Evolutionary conservation across 2,888 invertebrate species (phyloP).

Genomic region (Volucella inanis): DNA sequence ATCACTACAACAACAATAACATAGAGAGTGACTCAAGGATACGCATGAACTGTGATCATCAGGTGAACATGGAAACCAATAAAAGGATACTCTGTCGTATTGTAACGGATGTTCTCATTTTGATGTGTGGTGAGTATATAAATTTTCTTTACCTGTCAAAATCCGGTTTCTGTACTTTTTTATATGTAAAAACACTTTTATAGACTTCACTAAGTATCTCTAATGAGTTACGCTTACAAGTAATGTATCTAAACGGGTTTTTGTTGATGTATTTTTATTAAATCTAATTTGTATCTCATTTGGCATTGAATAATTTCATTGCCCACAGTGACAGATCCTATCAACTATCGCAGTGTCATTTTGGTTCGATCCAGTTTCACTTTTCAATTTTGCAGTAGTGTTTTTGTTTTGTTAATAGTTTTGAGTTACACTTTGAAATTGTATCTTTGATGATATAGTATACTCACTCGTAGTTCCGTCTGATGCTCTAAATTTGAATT

Average conservation of each 20-base stretch:
- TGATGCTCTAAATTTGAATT: not conserved
- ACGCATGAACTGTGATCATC: constrained; percentile 72
- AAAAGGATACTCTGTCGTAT: constrained; percentile 86
- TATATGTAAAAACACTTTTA: no score
- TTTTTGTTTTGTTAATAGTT: not conserved
- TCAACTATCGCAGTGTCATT: constrained; percentile 1
- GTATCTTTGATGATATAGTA: constrained; percentile 50
- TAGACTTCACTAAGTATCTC: no score
- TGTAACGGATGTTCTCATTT: constrained; percentile 87
- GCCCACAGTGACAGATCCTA: constrained; percentile 14
- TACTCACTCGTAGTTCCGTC: constrained; percentile 8
- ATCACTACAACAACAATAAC: constrained; percentile 76
- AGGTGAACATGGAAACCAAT: constrained; percentile 81
- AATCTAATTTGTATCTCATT: constrained; percentile 15
- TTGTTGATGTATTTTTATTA: not conserved
- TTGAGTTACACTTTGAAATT: constrained; percentile 43
- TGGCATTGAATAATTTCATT: constrained; percentile 61
- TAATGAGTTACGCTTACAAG: no score
- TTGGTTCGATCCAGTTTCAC: constrained; percentile 56
- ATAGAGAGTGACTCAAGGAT: constrained; percentile 73
- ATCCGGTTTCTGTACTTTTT: no score
- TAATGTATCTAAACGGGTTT: not conserved
- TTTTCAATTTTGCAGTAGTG: constrained; percentile 55
- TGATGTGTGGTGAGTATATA: constrained; percentile 89
- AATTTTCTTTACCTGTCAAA: no score